phyloP scores from a whole-genome alignment of 2,797 vertebrate genomes.

The Cryptoprocta ferox region DNA sequence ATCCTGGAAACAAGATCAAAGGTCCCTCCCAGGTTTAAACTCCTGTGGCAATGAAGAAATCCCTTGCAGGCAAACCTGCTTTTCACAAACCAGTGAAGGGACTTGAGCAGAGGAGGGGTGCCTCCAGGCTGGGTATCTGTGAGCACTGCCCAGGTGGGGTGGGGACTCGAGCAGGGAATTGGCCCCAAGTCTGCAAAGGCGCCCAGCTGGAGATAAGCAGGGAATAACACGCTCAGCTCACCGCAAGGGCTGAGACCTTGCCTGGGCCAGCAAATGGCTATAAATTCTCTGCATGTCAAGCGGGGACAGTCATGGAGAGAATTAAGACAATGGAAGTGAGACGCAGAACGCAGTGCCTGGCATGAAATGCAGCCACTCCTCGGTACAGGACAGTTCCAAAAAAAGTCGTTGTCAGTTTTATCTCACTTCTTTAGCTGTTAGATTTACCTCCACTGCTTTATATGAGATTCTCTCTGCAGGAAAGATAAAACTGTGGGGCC shows the following conservation, averaged over 20 bases:
- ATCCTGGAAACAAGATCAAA: neutral
- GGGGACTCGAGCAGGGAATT: fast-evolving
- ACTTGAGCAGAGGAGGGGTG: neutral
- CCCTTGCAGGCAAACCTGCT: neutral
- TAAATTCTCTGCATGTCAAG: neutral
- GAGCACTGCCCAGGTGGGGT: neutral
- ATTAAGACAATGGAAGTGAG: neutral
- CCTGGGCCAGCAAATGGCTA: fast-evolving
- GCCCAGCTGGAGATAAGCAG: neutral
- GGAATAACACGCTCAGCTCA: neutral
- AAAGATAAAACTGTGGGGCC: neutral
- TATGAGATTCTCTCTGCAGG: neutral
- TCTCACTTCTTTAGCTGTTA: neutral
- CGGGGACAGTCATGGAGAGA: fast-evolving
- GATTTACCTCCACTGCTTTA: neutral
- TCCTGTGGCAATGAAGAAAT: neutral
- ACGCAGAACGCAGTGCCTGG: neutral
- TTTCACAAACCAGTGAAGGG: neutral
- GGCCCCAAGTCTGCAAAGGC: neutral
- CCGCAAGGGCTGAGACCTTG: fast-evolving
- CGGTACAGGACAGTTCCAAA: neutral
- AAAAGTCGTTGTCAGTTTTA: neutral
- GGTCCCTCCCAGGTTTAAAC: neutral
- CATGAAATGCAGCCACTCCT: neutral
- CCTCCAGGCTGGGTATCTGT: fast-evolving